Percentiles rank a stretch among this genome's conserved stretches.
These are phyloP conservation scores for Epizoanthus scotinus DNA, from an alignment of 92 coral and sea anemone species.

Conservation along the genomic window DNA sequence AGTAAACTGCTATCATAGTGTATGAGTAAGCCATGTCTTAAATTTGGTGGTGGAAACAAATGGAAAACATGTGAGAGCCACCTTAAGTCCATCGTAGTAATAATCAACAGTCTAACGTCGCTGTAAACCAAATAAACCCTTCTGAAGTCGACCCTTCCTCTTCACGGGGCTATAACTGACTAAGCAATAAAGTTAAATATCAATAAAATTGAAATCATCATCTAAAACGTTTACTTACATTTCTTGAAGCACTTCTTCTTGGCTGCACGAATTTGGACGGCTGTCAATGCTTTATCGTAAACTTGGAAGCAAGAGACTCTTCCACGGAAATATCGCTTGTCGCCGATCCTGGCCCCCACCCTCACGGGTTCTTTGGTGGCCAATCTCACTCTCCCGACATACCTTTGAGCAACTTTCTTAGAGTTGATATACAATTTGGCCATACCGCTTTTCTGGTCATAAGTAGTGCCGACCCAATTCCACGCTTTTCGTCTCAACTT, in stretches of 20 bases:
- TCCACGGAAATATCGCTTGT: constrained; percentile 81
- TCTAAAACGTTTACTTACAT: constrained; percentile 51
- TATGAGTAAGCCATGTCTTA: no score
- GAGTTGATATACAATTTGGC: constrained; percentile 68
- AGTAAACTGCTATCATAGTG: no score
- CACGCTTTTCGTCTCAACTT: constrained; percentile 68
- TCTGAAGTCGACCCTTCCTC: no score
- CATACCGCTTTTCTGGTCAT: constrained; percentile 65
- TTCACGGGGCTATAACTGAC: no score
- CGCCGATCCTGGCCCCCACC: constrained; percentile 74
- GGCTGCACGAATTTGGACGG: constrained; percentile 66
- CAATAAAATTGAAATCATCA: no score
- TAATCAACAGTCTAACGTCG: no score
- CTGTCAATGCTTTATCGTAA: constrained; percentile 59
- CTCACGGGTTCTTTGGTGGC: constrained; percentile 76
- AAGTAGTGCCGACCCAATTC: constrained; percentile 79
- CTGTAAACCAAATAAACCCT: no score
- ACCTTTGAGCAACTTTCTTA: constrained; percentile 58
- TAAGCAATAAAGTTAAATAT: no score
- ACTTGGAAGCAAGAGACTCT: constrained; percentile 81
- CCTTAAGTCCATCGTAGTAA: no score
- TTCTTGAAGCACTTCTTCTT: constrained; percentile 74
- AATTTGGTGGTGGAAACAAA: no score
- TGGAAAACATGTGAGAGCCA: no score
- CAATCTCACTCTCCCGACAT: constrained; percentile 65